Evolutionary conservation across 2,797 vertebrate species (phyloP), one percentile per base, ranked within the genome.

Genomic region (Manis pentadactyla): DNA sequence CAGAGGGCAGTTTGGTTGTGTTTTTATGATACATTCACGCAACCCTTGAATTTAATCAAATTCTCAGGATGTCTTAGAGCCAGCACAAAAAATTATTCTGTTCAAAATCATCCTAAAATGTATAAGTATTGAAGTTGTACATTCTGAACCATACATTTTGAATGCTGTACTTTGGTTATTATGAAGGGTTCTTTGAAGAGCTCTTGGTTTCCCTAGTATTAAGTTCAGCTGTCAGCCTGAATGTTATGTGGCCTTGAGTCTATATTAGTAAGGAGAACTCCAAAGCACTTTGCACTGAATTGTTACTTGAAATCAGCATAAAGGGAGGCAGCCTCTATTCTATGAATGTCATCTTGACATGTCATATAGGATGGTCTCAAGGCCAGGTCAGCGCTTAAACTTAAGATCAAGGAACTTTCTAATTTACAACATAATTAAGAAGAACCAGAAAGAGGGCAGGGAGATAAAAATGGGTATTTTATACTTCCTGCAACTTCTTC

Each of bases 231-330:
- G 75, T 79, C 93, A 81, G 49, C 39, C 92, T 46, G 91, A 97
- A 74, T 75, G 75, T 88, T 89, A 0, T 6, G 27, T 78, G 89
- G 61, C 64, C 90, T 71, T 49, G 95, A 97, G 91, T 88, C 82
- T 71, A 0, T 9, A 14, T 87, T 77, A 82, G 4, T 90, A 93
- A 92, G 73, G 85, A 78, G 93, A 53, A 92, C 74, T 74, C 89
- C 37, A 19, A 96, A 97, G 83, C 84, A 81, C 97, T 97, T 84
- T 82, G 61, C 90, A 46, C 87, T 93, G 37, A 97, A 93, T 37
- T 93, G 92, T 93, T 94, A 87, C 79, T 34, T 96, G 92, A 94
- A 95, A 61, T 91, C 87, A 85, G 74, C 55, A 34, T 82, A 79
- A 95, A 96, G 37, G 91, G 81, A 84, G 85, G 85, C 64, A 93